These are phyloP conservation scores for Bradypus variegatus DNA, from an alignment of 2,797 vertebrate genomes.

Conservation along the genomic window DNA sequence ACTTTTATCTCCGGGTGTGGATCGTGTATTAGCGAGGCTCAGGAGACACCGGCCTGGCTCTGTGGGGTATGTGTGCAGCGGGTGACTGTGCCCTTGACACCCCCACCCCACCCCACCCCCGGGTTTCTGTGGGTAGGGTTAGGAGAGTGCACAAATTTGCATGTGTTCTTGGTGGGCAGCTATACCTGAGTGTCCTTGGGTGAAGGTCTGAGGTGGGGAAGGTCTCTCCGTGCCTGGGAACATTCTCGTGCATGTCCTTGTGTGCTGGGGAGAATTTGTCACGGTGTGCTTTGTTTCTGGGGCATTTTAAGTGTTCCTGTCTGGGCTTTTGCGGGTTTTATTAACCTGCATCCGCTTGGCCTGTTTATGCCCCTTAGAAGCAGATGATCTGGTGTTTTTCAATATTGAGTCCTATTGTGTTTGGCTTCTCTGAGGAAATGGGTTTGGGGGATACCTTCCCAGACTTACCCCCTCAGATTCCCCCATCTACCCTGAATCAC, in stretches of 20 bases:
- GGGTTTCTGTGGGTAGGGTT: constrained; percentile 10
- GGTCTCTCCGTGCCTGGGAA: constrained; percentile 33
- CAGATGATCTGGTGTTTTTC: constrained; percentile 63
- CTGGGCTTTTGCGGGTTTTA: constrained; percentile 61
- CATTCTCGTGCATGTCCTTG: constrained; percentile 44
- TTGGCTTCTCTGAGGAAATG: constrained; percentile 28
- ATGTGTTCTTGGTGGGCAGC: constrained; percentile 16
- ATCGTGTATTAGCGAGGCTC: constrained; percentile 59
- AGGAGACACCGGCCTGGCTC: constrained; percentile 37
- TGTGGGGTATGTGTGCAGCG: not conserved
- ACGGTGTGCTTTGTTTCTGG: constrained; percentile 62
- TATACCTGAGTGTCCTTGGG: not conserved
- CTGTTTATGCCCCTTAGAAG: constrained; percentile 52
- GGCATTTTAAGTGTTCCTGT: constrained; percentile 65
- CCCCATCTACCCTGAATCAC: not conserved
- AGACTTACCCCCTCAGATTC: not conserved
- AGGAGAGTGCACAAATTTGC: not conserved
- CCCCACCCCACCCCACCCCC: not conserved
- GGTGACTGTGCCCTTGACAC: not conserved
- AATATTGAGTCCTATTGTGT: constrained; percentile 47
- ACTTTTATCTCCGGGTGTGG: constrained; percentile 67
- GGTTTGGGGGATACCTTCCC: constrained; percentile 7
- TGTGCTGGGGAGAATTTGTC: constrained; percentile 61
- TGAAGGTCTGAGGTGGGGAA: not conserved
- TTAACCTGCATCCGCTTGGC: constrained; percentile 62